A percentile compares a stretch with the other conserved stretches of the same genome.
Conservation (phyloP, 2,113 vertebrate species). For the Chlamydotis undulata region DNA sequence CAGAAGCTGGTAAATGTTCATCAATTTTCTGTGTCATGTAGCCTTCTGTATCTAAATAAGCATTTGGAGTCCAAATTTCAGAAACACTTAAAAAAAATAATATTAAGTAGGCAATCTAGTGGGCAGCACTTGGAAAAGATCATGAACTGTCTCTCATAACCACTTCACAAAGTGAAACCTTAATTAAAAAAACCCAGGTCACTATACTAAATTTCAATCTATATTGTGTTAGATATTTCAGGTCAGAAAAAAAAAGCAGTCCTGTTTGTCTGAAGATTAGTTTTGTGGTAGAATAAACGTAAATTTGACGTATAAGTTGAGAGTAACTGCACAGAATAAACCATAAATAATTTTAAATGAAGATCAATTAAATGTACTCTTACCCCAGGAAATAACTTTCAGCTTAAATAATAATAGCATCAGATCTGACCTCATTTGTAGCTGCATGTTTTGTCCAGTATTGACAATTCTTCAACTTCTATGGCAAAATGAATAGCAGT, state of each 20-base stretch:
- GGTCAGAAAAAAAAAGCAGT: not conserved
- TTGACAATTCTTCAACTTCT: not conserved
- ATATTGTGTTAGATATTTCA: not conserved
- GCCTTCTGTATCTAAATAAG: not conserved
- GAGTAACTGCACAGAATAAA: not conserved
- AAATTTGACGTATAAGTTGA: not conserved
- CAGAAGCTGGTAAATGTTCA: not conserved
- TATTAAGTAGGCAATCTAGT: not conserved
- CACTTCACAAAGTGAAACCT: not conserved
- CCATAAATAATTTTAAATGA: not conserved
- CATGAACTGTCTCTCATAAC: not conserved
- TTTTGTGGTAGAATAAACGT: not conserved
- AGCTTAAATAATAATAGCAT: not conserved
- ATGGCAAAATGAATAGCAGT: not conserved
- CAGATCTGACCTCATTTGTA: not conserved
- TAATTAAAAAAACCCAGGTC: accelerated
- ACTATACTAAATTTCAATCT: not conserved
- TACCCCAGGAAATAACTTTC: not conserved
- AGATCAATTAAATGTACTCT: not conserved
- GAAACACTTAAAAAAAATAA: not conserved
- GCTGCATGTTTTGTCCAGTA: not conserved
- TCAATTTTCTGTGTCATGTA: not conserved
- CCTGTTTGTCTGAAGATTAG: not conserved
- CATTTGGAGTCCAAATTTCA: not conserved
- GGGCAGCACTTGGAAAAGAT: not conserved